Percentiles rank a stretch among this genome's conserved stretches.
Conservation (phyloP, 64 coral and sea anemone species). For the Porites australiensis region DNA sequence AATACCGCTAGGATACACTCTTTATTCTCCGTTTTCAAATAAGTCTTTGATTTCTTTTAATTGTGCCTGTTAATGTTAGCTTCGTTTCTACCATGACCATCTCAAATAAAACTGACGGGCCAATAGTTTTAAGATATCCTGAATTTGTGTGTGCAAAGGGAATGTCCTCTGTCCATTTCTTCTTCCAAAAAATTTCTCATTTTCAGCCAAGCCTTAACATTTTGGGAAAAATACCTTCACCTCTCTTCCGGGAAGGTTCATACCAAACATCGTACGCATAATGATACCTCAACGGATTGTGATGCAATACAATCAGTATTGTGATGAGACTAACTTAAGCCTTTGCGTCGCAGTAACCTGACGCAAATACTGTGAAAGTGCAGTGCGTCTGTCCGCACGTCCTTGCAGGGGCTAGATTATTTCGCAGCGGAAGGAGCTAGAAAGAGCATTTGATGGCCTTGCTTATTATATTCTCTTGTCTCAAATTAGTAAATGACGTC, state of each 20-base stretch:
- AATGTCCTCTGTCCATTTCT: too few relatives aligned
- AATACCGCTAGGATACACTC: too few relatives aligned
- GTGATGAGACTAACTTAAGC: conserved; percentile 15
- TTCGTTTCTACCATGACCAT: too few relatives aligned
- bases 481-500: too few relatives aligned
- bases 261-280: conserved; percentile 12
- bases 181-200: too few relatives aligned
- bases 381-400: neutral
- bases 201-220: neutral
- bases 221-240: conserved; percentile 40
- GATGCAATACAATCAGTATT: conserved; percentile 27
- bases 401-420: too few relatives aligned
- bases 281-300: conserved; percentile 43
- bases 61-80: too few relatives aligned
- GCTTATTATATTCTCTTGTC: neutral
- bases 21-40: too few relatives aligned
- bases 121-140: too few relatives aligned
- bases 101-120: too few relatives aligned
- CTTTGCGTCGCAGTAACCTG: conserved; percentile 10
- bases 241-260: conserved; percentile 19
- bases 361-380: neutral
- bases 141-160: too few relatives aligned
- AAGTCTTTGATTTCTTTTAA: too few relatives aligned
- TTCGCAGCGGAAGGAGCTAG: neutral
- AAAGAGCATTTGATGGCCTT: conserved; percentile 32